Percentiles rank a stretch among this genome's conserved stretches.
Evolutionary conservation across 1,140 invertebrate genomes (phyloP).

Genomic region (Dinothrombium tinctorium): DNA sequence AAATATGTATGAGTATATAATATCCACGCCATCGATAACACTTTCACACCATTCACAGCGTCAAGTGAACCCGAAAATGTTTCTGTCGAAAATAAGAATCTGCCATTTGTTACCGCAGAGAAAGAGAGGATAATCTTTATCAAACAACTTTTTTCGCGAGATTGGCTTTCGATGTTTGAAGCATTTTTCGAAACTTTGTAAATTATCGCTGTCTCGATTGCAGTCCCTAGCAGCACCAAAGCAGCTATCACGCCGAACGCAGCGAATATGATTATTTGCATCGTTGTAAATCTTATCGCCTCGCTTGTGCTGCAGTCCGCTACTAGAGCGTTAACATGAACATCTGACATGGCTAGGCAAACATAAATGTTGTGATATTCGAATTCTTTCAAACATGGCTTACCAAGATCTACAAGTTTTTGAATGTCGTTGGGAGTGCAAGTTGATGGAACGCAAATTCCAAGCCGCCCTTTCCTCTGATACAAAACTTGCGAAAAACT

Average conservation of each 20-base stretch:
- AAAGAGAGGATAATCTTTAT: no score
- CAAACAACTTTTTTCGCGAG: no score
- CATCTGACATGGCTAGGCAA: neutral
- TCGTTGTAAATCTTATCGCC: no score
- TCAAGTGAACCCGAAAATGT: neutral
- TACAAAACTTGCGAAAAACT: slow-evolving; percentile 5
- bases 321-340: neutral
- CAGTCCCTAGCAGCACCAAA: no score
- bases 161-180: no score
- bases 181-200: no score
- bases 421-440: slow-evolving; percentile 8
- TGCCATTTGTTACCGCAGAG: no score
- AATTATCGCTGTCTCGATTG: no score
- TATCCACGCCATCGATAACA: slow-evolving; percentile 74
- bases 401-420: slow-evolving; percentile 4
- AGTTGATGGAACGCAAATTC: slow-evolving; percentile 7
- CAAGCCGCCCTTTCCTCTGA: slow-evolving; percentile 4
- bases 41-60: slow-evolving; percentile 43
- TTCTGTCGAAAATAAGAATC: no score
- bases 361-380: neutral
- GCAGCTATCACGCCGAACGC: no score
- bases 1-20: slow-evolving; percentile 58
- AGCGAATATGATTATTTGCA: no score
- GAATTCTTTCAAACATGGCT: slow-evolving; percentile 3
- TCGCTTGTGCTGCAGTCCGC: neutral